Percentiles rank a stretch among this genome's conserved stretches.
Evolutionary conservation across 1,140 invertebrate genomes (phyloP).

Genomic region (Maconellicoccus hirsutus): DNA sequence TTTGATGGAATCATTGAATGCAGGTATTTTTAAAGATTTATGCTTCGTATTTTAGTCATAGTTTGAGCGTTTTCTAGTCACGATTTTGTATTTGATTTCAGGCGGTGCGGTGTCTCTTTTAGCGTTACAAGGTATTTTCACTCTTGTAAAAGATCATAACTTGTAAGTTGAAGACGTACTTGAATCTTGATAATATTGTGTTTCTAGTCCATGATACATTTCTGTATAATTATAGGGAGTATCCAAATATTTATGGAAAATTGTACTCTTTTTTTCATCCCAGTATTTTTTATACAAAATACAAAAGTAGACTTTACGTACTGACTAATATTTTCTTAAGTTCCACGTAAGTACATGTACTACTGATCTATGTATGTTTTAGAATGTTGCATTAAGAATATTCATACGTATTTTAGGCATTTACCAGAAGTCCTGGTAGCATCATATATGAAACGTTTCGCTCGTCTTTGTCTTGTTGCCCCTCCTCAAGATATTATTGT

Average conservation of each 20-base stretch:
- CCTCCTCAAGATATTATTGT: constrained; percentile 65
- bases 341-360: constrained; percentile 61
- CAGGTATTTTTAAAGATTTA: constrained; percentile 42
- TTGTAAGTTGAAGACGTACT: too few species aligned
- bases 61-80: too few species aligned
- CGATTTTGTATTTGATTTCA: constrained; percentile 33
- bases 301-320: constrained; percentile 74
- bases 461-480: constrained; percentile 68
- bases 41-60: neutral
- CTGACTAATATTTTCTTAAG: constrained; percentile 80
- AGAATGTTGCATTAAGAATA: too few species aligned
- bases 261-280: constrained; percentile 86
- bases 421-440: constrained; percentile 82
- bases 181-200: too few species aligned
- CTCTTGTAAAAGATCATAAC: constrained; percentile 27
- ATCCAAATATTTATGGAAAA: constrained; percentile 89
- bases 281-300: constrained; percentile 80
- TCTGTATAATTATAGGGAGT: constrained; percentile 54
- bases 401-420: constrained; percentile 47
- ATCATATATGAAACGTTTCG: constrained; percentile 80
- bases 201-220: too few species aligned
- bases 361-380: too few species aligned
- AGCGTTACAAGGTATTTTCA: constrained; percentile 48
- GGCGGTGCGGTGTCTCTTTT: constrained; percentile 77
- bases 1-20: constrained; percentile 76